Evolutionary conservation across 1,140 invertebrate species (phyloP).

Genomic region (Papilio aristodemus): DNA sequence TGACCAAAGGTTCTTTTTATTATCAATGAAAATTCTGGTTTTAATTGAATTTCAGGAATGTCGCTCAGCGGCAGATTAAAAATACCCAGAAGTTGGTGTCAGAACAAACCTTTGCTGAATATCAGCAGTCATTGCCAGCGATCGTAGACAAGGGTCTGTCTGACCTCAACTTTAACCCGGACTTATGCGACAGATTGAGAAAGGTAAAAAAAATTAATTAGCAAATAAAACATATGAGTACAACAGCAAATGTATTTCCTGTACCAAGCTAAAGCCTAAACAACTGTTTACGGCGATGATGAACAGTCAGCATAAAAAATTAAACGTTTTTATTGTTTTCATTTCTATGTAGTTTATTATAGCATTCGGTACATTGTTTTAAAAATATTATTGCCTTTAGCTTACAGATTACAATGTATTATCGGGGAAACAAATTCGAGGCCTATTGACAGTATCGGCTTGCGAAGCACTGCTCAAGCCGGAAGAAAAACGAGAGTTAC

Average conservation of each 20-base stretch:
- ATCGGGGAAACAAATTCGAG: constrained; percentile 22
- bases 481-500: constrained; percentile 19
- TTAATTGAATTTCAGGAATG: constrained; percentile 8
- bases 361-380: not conserved
- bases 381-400: not conserved
- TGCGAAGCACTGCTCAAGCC: constrained; percentile 2
- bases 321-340: not conserved
- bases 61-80: constrained; percentile 19
- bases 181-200: constrained; percentile 8
- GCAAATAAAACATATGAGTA: too few relatives aligned
- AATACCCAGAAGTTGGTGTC: not conserved
- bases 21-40: too few relatives aligned
- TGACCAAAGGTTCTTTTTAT: too few relatives aligned
- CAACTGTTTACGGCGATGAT: too few relatives aligned
- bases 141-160: constrained; percentile 10
- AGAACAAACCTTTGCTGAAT: constrained; percentile 8
- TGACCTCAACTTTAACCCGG: not conserved
- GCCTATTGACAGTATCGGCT: constrained; percentile 16
- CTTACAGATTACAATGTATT: constrained; percentile 24
- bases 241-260: too few relatives aligned
- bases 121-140: not conserved
- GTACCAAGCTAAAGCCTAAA: too few relatives aligned
- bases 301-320: too few relatives aligned
- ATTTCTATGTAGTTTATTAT: not conserved
- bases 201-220: not conserved